A percentile compares a stretch with the other conserved stretches of the same genome.
Conservation (phyloP, 2,888 invertebrate species). For the Eupithecia exiguata region DNA sequence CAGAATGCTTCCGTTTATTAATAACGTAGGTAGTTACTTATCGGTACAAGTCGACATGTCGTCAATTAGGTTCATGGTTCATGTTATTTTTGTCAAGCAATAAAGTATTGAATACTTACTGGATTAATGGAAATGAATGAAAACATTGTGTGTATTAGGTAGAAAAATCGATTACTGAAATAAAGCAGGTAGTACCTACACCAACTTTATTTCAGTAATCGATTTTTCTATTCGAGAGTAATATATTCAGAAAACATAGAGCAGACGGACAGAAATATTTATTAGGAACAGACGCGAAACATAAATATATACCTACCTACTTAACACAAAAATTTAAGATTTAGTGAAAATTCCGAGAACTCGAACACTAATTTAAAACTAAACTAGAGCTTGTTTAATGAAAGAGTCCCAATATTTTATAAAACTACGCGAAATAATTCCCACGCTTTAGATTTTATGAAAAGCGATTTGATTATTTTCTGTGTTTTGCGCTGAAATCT, state of each 20-base stretch:
- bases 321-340: not conserved
- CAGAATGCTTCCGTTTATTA: constrained; percentile 8
- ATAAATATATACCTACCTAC: not conserved
- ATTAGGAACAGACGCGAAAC: not conserved
- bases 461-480: too few relatives aligned
- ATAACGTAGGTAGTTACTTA: not conserved
- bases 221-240: not conserved
- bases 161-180: too few relatives aligned
- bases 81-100: not conserved
- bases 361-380: too few relatives aligned
- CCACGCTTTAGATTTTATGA: too few relatives aligned
- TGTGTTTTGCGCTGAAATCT: not conserved
- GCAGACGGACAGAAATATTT: not conserved
- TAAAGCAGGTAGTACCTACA: too few relatives aligned
- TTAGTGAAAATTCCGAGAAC: not conserved
- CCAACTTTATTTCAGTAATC: not conserved
- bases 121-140: not conserved
- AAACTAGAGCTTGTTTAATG: not conserved
- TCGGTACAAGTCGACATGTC: not conserved
- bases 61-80: not conserved
- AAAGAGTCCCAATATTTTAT: not conserved
- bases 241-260: not conserved
- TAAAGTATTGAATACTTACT: not conserved
- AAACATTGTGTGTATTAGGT: not conserved
- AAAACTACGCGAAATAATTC: not conserved